Evolutionary conservation across 2,888 invertebrate species (phyloP).

Genomic region (Orchestes rusci): DNA sequence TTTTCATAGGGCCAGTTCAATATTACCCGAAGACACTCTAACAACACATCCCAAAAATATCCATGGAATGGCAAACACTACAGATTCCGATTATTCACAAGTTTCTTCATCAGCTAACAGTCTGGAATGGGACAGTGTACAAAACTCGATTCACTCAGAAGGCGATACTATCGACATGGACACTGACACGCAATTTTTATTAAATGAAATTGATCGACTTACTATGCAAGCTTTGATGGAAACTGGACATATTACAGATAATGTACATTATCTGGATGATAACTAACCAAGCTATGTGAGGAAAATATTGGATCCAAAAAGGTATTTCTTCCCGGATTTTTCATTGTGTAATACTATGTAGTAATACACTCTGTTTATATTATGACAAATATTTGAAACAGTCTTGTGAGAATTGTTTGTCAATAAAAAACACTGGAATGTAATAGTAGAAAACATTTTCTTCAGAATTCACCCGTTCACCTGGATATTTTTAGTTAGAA

Average conservation of each 20-base stretch:
- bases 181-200: conserved; percentile 56
- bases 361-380: no score
- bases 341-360: no score
- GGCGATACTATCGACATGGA: conserved; percentile 51
- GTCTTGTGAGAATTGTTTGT: no score
- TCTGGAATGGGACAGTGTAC: conserved; percentile 61
- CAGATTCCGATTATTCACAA: conserved; percentile 52
- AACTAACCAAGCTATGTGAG: background rate
- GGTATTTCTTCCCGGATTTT: no score
- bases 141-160: conserved; percentile 37
- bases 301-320: background rate
- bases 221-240: conserved; percentile 59
- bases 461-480: no score
- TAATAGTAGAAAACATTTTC: no score
- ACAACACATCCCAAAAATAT: conserved; percentile 30
- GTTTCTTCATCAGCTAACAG: conserved; percentile 61
- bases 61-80: conserved; percentile 31
- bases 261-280: conserved; percentile 20
- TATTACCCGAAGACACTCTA: conserved; percentile 31
- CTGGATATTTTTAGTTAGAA: no score
- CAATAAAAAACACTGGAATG: no score
- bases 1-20: no score
- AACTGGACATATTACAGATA: conserved; percentile 44
- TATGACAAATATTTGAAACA: no score
- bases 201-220: conserved; percentile 60